These are phyloP conservation scores for Prinia subflava DNA, from an alignment of 2,113 vertebrate species.

Conservation along the genomic window DNA sequence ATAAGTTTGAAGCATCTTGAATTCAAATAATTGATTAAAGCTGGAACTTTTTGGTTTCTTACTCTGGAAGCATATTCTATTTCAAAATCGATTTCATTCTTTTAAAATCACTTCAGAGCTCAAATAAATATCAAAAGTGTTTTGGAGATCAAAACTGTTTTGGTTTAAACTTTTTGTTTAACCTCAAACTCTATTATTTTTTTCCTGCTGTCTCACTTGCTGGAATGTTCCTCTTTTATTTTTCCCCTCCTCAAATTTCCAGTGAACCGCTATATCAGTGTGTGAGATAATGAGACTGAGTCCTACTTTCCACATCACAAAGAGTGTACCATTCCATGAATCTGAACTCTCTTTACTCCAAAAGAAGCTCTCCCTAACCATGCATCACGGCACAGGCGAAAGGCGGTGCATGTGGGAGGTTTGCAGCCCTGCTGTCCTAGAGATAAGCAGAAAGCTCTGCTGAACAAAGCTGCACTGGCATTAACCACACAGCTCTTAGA, in stretches of 20 bases:
- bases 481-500: background rate
- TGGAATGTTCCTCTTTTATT: background rate
- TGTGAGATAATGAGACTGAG: background rate
- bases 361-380: background rate
- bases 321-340: background rate
- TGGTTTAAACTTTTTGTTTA: background rate
- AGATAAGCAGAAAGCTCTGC: conserved; percentile 21
- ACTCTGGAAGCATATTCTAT: background rate
- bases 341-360: background rate
- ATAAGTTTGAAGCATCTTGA: background rate
- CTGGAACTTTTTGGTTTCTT: background rate
- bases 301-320: background rate
- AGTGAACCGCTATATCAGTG: background rate
- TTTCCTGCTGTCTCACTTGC: background rate
- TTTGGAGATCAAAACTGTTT: background rate
- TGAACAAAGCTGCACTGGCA: background rate
- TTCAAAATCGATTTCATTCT: background rate
- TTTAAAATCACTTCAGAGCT: background rate
- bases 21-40: background rate
- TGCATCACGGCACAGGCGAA: rapidly evolving
- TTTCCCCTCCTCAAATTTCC: background rate
- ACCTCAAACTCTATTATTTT: background rate
- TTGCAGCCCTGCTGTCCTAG: background rate
- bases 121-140: background rate
- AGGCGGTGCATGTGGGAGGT: background rate